Conservation (phyloP, 1,140 invertebrate species). For the Drosophila tani region DNA sequence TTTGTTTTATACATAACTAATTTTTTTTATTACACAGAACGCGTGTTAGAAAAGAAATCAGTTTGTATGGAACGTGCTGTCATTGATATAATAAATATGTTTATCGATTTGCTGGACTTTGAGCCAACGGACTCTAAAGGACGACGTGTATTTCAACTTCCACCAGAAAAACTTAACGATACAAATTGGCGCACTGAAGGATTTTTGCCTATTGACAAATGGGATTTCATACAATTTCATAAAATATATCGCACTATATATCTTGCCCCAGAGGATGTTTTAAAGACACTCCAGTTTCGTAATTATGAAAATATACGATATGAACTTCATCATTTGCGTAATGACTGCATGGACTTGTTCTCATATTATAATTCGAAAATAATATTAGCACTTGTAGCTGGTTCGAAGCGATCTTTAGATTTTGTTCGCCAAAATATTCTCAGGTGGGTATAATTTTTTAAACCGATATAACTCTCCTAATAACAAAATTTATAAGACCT, state of each 20-base stretch:
- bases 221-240: constrained; percentile 78
- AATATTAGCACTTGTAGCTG: constrained; percentile 89
- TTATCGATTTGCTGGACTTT: constrained; percentile 88
- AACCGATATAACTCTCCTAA: too few species aligned
- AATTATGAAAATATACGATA: constrained; percentile 81
- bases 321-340: constrained; percentile 87
- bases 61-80: constrained; percentile 88
- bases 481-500: too few species aligned
- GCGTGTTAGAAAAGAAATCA: constrained; percentile 87
- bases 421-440: constrained; percentile 87
- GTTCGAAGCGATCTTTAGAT: constrained; percentile 89
- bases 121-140: constrained; percentile 84
- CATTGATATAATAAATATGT: constrained; percentile 90
- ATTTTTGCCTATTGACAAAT: constrained; percentile 72
- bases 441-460: constrained; percentile 29
- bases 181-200: constrained; percentile 65
- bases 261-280: constrained; percentile 59
- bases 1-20: not conserved
- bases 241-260: constrained; percentile 74
- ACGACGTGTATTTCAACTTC: constrained; percentile 64
- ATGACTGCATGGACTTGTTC: constrained; percentile 91
- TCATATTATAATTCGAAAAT: constrained; percentile 90
- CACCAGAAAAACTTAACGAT: constrained; percentile 67
- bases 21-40: constrained; percentile 62
- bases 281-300: constrained; percentile 56